phyloP scores from a whole-genome alignment of 37 sponge, comb jelly and placozoan species.

The Beroe ovata region DNA sequence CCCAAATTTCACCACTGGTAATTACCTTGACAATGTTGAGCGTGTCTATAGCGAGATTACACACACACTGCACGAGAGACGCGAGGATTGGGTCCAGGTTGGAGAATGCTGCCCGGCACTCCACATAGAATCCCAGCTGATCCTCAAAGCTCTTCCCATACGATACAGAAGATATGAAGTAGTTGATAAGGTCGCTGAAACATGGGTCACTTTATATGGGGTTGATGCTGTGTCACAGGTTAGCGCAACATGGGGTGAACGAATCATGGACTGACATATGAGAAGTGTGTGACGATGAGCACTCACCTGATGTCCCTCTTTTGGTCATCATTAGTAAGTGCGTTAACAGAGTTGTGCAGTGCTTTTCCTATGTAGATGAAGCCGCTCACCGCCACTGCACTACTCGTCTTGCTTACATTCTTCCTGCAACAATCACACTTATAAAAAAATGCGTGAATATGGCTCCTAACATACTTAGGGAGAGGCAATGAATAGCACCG shows the following conservation, averaged over 20 bases:
- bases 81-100: constrained; percentile 86
- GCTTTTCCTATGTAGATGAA: constrained; percentile 89
- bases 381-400: constrained; percentile 79
- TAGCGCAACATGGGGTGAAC: too few species aligned
- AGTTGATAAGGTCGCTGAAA: constrained; percentile 59
- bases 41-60: constrained; percentile 10
- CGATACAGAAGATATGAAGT: constrained; percentile 66
- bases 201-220: background rate
- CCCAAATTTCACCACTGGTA: too few species aligned
- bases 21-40: constrained; percentile 49
- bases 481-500: background rate
- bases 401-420: background rate
- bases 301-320: constrained; percentile 77
- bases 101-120: constrained; percentile 83
- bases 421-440: constrained; percentile 5
- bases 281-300: too few species aligned
- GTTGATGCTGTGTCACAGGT: too few species aligned
- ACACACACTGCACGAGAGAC: constrained; percentile 81
- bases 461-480: too few species aligned
- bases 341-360: constrained; percentile 90
- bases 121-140: constrained; percentile 95
- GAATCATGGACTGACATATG: too few species aligned
- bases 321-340: constrained; percentile 88
- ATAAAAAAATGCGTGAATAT: too few species aligned
- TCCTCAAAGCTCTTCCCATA: constrained; percentile 95